phyloP scores from a whole-genome alignment of 2,113 vertebrate genomes.

The Cryptomyrus ogoouensis region DNA sequence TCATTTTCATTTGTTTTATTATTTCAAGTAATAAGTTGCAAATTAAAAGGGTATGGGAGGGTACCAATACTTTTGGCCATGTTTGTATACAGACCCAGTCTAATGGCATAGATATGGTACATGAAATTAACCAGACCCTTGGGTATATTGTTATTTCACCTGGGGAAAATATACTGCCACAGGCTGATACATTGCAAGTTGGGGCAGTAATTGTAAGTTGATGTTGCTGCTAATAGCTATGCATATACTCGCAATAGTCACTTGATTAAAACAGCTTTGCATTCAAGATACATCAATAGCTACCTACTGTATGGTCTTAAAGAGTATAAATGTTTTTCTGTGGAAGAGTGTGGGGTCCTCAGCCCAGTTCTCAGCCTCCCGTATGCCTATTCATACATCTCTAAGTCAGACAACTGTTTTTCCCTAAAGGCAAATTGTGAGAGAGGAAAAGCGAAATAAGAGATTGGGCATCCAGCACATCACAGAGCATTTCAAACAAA shows the following conservation, averaged over 20 bases:
- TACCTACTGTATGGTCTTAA: not conserved
- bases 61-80: not conserved
- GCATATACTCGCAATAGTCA: not conserved
- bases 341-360: not conserved
- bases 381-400: not conserved
- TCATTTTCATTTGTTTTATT: not conserved
- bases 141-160: conserved; percentile 3
- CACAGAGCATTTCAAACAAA: not conserved
- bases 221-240: not conserved
- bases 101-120: conserved; percentile 19
- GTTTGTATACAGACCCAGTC: conserved; percentile 21
- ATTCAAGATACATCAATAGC: not conserved
- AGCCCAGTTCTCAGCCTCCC: not conserved
- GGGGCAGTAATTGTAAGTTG: not conserved
- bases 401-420: not conserved
- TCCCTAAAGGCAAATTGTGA: not conserved
- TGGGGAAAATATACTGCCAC: not conserved
- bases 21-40: not conserved
- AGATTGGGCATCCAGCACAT: not conserved
- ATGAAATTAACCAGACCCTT: not conserved
- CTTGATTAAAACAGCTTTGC: not conserved
- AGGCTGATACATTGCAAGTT: not conserved
- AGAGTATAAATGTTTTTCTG: not conserved
- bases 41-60: not conserved
- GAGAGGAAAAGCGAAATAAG: not conserved